A percentile compares a stretch with the other conserved stretches of the same genome.
These are phyloP conservation scores for Neopelma chrysocephalum DNA, from an alignment of 2,797 vertebrate species.

Conservation along the genomic window DNA sequence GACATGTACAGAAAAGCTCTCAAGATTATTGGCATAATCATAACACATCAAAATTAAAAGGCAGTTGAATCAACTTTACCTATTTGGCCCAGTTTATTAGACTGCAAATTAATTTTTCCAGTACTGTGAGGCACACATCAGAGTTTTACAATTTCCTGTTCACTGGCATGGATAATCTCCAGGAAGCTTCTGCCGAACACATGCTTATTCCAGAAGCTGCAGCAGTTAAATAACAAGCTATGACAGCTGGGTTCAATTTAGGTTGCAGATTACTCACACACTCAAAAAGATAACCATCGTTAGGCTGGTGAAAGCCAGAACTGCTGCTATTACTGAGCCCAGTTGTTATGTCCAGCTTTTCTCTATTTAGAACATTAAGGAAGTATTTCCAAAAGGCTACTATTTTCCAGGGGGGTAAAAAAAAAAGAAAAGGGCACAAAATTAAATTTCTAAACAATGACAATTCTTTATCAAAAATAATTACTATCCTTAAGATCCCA, in stretches of 20 bases:
- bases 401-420: neutral
- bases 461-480: neutral
- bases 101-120: neutral
- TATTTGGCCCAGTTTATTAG: neutral
- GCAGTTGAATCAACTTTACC: neutral
- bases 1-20: neutral
- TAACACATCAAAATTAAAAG: neutral
- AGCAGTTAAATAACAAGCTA: slow-evolving; percentile 46
- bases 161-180: neutral
- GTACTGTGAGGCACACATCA: neutral
- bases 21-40: neutral
- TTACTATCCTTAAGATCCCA: neutral
- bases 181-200: neutral
- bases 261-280: slow-evolving; percentile 28
- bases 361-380: neutral
- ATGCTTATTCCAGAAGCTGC: slow-evolving; percentile 26
- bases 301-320: neutral
- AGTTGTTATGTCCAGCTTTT: neutral
- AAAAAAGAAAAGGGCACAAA: rapidly evolving
- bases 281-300: slow-evolving; percentile 15
- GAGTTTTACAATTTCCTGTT: slow-evolving; percentile 17
- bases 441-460: neutral
- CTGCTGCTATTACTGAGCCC: neutral
- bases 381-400: neutral
- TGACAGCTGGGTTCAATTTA: slow-evolving; percentile 57